These are phyloP conservation scores for Drosophila navojoa DNA, from an alignment of 1,140 invertebrate species.

Conservation along the genomic window DNA sequence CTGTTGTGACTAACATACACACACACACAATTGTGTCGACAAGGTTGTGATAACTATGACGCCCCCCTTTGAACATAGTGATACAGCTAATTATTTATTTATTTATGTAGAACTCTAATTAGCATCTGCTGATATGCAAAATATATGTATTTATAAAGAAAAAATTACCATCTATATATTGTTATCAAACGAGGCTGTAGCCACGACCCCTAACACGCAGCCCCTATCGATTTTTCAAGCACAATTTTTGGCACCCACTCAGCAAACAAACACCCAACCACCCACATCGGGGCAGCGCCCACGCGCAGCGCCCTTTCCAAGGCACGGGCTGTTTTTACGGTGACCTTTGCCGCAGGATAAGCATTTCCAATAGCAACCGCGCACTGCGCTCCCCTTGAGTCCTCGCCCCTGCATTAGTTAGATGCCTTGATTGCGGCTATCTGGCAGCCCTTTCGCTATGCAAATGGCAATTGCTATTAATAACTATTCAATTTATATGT, in stretches of 20 bases:
- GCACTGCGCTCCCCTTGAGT: no score
- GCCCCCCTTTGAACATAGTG: slow-evolving; percentile 25
- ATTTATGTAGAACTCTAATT: slow-evolving; percentile 1
- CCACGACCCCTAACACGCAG: neutral
- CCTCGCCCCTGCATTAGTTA: neutral
- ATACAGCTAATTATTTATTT: slow-evolving; percentile 9
- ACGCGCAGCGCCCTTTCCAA: slow-evolving; percentile 23
- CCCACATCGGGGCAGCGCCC: slow-evolving; percentile 1
- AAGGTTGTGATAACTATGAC: slow-evolving; percentile 47
- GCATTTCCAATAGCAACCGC: slow-evolving; percentile 4
- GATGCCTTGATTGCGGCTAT: slow-evolving; percentile 1
- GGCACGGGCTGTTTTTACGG: slow-evolving; percentile 10
- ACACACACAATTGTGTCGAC: slow-evolving; percentile 18
- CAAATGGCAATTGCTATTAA: slow-evolving; percentile 19
- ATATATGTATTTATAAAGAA: neutral
- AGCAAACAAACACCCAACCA: neutral
- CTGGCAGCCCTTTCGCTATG: slow-evolving; percentile 14
- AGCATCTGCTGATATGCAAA: slow-evolving; percentile 6
- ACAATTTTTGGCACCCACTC: slow-evolving; percentile 11
- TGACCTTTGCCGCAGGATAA: slow-evolving; percentile 46
- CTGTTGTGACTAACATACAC: slow-evolving; percentile 45
- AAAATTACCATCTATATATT: slow-evolving; percentile 37
- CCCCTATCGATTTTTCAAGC: slow-evolving; percentile 46
- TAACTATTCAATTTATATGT: slow-evolving; percentile 10
- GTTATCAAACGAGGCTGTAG: slow-evolving; percentile 35